Evolutionary conservation across 2,888 invertebrate species (phyloP).

Genomic region (Philonicus albiceps): DNA sequence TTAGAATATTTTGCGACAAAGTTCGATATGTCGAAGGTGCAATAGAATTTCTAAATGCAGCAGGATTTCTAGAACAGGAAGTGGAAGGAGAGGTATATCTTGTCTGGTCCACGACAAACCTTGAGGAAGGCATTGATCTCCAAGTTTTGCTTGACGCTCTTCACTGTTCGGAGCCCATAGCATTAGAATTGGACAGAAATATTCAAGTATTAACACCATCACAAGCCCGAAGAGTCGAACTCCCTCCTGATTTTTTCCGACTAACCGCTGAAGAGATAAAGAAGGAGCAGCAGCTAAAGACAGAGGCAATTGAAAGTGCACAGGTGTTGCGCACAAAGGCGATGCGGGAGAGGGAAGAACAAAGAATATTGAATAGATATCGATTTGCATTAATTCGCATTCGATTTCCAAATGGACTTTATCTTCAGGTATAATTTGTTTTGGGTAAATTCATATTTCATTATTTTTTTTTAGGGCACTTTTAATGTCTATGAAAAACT

Average conservation of each 20-base stretch:
- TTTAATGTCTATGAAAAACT: conserved; percentile 86
- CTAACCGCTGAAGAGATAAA: conserved; percentile 84
- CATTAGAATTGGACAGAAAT: conserved; percentile 84
- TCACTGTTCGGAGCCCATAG: conserved; percentile 80
- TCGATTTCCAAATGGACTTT: conserved; percentile 86
- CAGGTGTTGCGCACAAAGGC: conserved; percentile 91
- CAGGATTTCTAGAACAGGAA: conserved; percentile 77
- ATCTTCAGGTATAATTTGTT: conserved; percentile 71
- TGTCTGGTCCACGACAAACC: conserved; percentile 70
- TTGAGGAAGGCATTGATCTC: conserved; percentile 63
- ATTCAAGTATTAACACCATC: conserved; percentile 83
- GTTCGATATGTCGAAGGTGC: conserved; percentile 83
- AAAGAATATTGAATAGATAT: conserved; percentile 80
- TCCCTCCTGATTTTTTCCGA: conserved; percentile 87
- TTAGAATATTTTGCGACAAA: conserved; percentile 76
- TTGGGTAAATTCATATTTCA: not conserved
- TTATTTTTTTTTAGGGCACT: conserved; percentile 72
- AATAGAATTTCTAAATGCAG: conserved; percentile 80
- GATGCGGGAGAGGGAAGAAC: conserved; percentile 91
- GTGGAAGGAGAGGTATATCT: conserved; percentile 73
- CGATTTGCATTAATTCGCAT: conserved; percentile 86
- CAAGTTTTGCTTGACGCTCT: conserved; percentile 79
- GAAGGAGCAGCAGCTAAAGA: conserved; percentile 77
- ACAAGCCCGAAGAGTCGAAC: conserved; percentile 72
- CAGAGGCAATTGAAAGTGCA: conserved; percentile 80